phyloP scores from a whole-genome alignment of 2,888 invertebrate genomes.

The Paralinhomoeus sp. region DNA sequence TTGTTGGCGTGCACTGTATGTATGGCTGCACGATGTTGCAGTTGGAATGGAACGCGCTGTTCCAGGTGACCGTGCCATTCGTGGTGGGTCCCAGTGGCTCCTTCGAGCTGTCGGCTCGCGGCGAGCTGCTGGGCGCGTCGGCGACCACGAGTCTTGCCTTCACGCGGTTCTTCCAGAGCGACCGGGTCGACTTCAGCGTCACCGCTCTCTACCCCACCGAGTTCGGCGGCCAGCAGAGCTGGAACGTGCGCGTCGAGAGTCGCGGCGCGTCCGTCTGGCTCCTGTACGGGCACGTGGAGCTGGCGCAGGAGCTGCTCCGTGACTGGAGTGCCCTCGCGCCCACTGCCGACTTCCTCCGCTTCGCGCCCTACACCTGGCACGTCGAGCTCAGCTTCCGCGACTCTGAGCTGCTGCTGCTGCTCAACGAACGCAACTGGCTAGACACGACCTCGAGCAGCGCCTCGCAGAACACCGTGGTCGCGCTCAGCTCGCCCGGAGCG shows the following conservation, averaged over 20 bases:
- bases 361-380: constrained; percentile 89
- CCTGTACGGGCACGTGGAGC: neutral
- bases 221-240: constrained; percentile 91
- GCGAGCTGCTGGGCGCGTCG: constrained; percentile 74
- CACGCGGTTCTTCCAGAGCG: constrained; percentile 71
- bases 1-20: too few relatives aligned
- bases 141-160: constrained; percentile 82
- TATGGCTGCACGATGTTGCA: too few relatives aligned
- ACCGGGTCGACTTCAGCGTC: constrained; percentile 73
- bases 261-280: constrained; percentile 2
- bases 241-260: constrained; percentile 46
- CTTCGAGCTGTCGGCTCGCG: constrained; percentile 67
- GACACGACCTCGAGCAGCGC: constrained; percentile 47
- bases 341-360: constrained; percentile 66
- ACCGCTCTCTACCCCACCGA: constrained; percentile 65
- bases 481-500: too few relatives aligned
- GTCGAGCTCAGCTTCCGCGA: constrained; percentile 45
- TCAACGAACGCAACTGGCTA: constrained; percentile 95
- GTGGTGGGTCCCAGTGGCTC: constrained; percentile 54
- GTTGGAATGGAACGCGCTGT: neutral
- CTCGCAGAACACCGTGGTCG: too few relatives aligned
- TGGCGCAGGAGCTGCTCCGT: too few relatives aligned
- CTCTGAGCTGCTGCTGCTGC: constrained; percentile 71
- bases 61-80: constrained; percentile 68
- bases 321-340: constrained; percentile 1